phyloP scores from a whole-genome alignment of 2,113 vertebrate genomes.

The Gadus chalcogrammus region DNA sequence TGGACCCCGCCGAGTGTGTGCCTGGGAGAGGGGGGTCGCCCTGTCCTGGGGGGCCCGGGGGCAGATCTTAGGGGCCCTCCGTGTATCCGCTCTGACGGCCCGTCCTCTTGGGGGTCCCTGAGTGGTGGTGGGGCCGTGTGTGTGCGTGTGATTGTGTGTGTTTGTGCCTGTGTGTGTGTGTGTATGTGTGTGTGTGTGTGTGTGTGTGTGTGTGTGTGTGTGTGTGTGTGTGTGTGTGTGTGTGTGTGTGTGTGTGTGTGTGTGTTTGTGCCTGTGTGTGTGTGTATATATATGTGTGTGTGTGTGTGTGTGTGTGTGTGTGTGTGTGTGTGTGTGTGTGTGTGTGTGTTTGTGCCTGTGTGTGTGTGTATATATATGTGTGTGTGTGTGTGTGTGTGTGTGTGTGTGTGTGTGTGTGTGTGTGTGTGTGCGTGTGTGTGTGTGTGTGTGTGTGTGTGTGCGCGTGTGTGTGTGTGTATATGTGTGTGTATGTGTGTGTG shows the following conservation, averaged over 20 bases:
- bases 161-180: not conserved
- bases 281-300: conserved; percentile 5
- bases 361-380: too few species aligned
- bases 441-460: not conserved
- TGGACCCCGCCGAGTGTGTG: conserved; percentile 22
- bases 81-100: not conserved
- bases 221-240: not conserved
- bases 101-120: not conserved
- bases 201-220: too few species aligned
- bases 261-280: too few species aligned
- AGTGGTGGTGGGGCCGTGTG: not conserved
- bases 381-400: not conserved
- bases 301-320: not conserved
- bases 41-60: too few species aligned
- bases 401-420: not conserved
- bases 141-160: not conserved
- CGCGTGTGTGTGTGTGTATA: conserved; percentile 2
- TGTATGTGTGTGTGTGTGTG: not conserved
- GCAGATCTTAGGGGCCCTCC: not conserved
- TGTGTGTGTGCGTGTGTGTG: too few species aligned
- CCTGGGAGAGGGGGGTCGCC: not conserved
- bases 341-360: not conserved
- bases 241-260: conserved; percentile 6
- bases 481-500: conserved; percentile 7
- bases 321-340: not conserved